Conservation (phyloP, 2,797 vertebrate species). For the Poeciliopsis paucimaculata region DNA sequence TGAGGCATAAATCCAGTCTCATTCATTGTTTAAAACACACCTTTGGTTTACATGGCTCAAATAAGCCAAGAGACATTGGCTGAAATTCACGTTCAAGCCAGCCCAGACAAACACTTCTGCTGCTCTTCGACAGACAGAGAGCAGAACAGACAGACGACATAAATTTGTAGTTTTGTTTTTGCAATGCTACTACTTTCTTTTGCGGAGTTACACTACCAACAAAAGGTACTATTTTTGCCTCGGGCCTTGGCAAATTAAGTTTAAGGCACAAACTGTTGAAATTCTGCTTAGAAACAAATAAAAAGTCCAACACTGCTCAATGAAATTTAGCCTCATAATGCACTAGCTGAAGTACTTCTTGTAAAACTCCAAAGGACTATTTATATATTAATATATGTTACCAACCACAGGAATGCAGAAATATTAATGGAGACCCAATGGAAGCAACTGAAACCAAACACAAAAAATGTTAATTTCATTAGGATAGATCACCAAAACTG, state of each 20-base stretch:
- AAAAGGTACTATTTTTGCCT: not conserved
- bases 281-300: not conserved
- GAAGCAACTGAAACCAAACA: not conserved
- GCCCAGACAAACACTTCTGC: not conserved
- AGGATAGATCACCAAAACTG: conserved; percentile 1
- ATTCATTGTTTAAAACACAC: not conserved
- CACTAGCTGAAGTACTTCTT: not conserved
- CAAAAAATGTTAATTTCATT: not conserved
- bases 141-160: not conserved
- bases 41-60: not conserved
- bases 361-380: not conserved
- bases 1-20: not conserved
- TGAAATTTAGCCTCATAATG: not conserved
- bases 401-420: not conserved
- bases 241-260: not conserved
- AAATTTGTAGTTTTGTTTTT: not conserved
- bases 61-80: not conserved
- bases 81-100: not conserved
- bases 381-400: not conserved
- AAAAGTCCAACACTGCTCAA: not conserved
- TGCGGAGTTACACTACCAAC: not conserved
- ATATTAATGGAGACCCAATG: not conserved
- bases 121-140: not conserved
- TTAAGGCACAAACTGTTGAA: not conserved
- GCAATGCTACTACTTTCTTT: not conserved